Percentiles rank a stretch among this genome's conserved stretches.
Conservation (phyloP, 2,113 vertebrate genomes). For the Stercorarius parasiticus region DNA sequence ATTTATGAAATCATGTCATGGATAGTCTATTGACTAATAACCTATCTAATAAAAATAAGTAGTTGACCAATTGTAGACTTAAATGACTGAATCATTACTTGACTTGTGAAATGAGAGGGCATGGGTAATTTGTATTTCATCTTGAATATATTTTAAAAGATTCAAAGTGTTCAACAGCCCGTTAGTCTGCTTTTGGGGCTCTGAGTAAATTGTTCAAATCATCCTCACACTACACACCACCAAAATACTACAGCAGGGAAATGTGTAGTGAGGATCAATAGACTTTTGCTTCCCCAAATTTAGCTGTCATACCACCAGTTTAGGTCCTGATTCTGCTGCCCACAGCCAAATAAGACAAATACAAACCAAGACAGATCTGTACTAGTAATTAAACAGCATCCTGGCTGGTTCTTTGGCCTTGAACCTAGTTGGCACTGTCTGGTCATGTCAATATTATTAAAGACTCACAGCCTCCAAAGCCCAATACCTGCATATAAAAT, state of each 20-base stretch:
- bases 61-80: neutral
- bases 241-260: neutral
- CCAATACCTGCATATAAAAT: neutral
- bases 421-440: neutral
- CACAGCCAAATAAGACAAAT: neutral
- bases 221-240: neutral
- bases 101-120: neutral
- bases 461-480: neutral
- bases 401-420: neutral
- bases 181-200: neutral
- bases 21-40: neutral
- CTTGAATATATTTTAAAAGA: neutral
- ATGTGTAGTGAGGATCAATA: neutral
- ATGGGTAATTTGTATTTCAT: neutral
- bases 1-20: neutral
- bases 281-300: neutral
- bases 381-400: neutral
- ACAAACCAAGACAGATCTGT: neutral
- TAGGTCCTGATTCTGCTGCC: neutral
- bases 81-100: neutral
- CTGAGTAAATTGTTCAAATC: neutral
- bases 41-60: neutral
- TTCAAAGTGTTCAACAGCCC: neutral
- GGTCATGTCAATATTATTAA: neutral
- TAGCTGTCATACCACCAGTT: neutral